Conservation (phyloP, 2,797 vertebrate species). For the Menidia menidia region DNA sequence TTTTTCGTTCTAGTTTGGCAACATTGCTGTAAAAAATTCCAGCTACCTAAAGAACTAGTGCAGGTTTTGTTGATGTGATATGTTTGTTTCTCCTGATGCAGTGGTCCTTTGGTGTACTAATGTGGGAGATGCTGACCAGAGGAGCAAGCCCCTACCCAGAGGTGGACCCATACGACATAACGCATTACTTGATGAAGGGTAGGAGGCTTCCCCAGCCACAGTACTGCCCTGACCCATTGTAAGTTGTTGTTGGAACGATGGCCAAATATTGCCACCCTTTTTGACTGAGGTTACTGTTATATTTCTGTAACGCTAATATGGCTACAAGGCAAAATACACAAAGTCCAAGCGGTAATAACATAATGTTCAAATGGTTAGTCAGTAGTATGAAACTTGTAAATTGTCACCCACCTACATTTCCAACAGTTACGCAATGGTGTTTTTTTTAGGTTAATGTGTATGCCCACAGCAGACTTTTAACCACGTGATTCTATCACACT, state of each 20-base stretch:
- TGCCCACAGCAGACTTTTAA: background rate
- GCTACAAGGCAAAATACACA: constrained; percentile 7
- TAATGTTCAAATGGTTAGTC: constrained; percentile 43
- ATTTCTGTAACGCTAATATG: background rate
- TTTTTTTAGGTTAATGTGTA: constrained; percentile 69
- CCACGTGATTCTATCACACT: background rate
- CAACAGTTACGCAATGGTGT: constrained; percentile 46
- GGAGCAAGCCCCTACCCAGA: constrained; percentile 93
- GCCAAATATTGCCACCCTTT: background rate
- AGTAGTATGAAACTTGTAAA: constrained; percentile 42
- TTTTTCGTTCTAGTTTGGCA: too few species aligned
- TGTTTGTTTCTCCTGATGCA: constrained; percentile 59
- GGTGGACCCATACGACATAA: constrained; percentile 95
- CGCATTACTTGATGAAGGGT: constrained; percentile 88
- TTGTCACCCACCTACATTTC: constrained; percentile 53
- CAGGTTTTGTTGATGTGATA: background rate
- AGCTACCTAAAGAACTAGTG: too few species aligned
- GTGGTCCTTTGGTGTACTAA: constrained; percentile 98
- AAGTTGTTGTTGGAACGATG: constrained; percentile 82
- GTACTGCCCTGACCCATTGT: constrained; percentile 92
- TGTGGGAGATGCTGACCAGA: constrained; percentile 98
- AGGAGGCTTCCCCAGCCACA: constrained; percentile 93
- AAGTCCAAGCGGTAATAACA: constrained; percentile 40
- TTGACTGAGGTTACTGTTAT: constrained; percentile 4
- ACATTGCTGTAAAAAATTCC: too few species aligned